Base-by-base conservation (phyloP, 2,113 vertebrate genomes). In the Neodontobutis hainanensis region DNA sequence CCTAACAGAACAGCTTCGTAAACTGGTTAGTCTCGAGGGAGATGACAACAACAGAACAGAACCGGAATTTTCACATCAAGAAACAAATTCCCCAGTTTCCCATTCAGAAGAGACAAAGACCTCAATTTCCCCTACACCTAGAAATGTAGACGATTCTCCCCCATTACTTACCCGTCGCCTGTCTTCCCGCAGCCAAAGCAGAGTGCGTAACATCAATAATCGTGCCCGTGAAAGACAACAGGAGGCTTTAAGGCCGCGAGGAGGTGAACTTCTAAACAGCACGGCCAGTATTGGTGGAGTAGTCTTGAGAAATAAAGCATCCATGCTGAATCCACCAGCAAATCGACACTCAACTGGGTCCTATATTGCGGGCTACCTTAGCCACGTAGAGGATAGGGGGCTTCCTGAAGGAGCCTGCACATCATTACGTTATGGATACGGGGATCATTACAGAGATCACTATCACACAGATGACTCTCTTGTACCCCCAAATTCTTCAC, bases 281-380 rank as follows among this genome's bases (percentile, higher is more conserved):
- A 2, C 82, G 0, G 40, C 70, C 42, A n/a, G 65, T 0, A 19
- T 75, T 3, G 77, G 80, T 0, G 95, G 90, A 0, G 94, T 98
- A 3, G 84, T 97, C 36, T 87, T 97, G 7, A 92, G 96, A 44
- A 93, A 82, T 86, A 96, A 94, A 75, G 78, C 93, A 0, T 58
- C 88, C 0, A 78, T 81, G 0, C 79, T 94, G 27, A 88, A 91
- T 44, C 91, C 83, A 0, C 8, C 78, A 0, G 61, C 83, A 12
- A 96, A 94, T 88, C 93, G 97, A 61, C 97, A 98, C 70, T 98
- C 97, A 3, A 99, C 97, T 0, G 97, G 97, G 63, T 98, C 97
- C 0, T 98, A 95, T 87, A 98, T 99, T 27, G 94, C 91, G 0
- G 93, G 95, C 19, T 97, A 94, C 82, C 88, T 97, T 69, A 92